Evolutionary conservation across 2,888 invertebrate genomes (phyloP).

Genomic region (Tryphoninae sp.): DNA sequence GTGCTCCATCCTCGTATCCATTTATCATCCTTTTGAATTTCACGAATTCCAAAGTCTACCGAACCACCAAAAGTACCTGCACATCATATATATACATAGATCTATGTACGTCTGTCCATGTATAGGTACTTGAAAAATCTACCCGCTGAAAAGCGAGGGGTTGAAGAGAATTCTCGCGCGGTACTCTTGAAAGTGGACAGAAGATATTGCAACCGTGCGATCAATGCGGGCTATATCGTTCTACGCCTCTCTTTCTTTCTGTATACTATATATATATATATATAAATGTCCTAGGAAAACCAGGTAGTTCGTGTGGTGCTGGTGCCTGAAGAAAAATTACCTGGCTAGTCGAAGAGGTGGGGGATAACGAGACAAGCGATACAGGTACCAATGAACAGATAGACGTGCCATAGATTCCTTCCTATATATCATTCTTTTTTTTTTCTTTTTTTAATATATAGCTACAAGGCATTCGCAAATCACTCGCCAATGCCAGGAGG

Average conservation of each 20-base stretch:
- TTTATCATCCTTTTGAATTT: conserved; percentile 13
- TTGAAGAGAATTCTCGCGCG: background rate
- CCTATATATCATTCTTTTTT: background rate
- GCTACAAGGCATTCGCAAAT: background rate
- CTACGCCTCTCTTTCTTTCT: background rate
- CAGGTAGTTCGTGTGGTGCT: conserved; percentile 48
- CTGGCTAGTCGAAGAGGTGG: conserved; percentile 21
- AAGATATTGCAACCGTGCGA: background rate
- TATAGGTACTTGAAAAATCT: background rate
- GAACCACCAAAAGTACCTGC: background rate
- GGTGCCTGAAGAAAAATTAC: conserved; percentile 54
- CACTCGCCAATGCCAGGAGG: background rate
- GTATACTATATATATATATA: conserved; percentile 4
- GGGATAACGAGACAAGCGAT: conserved; percentile 31
- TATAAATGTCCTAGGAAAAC: conserved; percentile 17
- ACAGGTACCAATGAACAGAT: conserved; percentile 55
- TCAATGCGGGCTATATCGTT: background rate
- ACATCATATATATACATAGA: background rate
- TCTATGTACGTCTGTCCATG: background rate
- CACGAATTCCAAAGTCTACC: conserved; percentile 13
- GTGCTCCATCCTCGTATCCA: conserved; percentile 3
- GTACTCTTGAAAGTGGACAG: background rate
- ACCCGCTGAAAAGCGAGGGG: conserved; percentile 29
- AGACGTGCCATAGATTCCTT: conserved; percentile 14
- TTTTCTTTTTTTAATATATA: background rate